Evolutionary conservation across 2,113 vertebrate genomes (phyloP), one percentile per base, ranked within the genome.

Genomic region (Gallinago media): DNA sequence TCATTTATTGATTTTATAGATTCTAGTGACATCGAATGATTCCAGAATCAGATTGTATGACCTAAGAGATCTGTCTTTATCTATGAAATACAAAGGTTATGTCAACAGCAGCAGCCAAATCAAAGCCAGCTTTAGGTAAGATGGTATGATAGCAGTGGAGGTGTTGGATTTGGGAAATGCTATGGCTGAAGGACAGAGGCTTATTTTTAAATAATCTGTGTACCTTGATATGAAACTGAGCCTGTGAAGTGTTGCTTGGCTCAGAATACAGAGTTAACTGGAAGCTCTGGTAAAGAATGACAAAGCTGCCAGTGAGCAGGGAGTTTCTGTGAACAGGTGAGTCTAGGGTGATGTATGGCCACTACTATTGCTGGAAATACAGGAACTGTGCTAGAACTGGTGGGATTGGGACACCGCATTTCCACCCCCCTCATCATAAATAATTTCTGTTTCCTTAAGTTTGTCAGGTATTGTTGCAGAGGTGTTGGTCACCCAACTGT

Each of bases 101-200:
- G 99, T 99, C 89, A 99, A 99, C 97, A 99, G 99, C 98, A 99
- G 99, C 98, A 99, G 99, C 97, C 99, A 99, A 97, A 99, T 99
- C 96, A 99, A 99, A 98, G 99, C 99, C 62, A 99, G 99, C 96
- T 99, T 99, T 98, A 99, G 99, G 99, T 99, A 98, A 98, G 95
- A 72, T 15, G 32, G 3, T 34, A 7, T 32, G 54, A 12, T 4
- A 73, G 65, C 34, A 67, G 12, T 29, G 3, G 5, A 31, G 9
- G 21, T 71, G 19, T 14, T 78, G 52, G 31, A 25, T 72, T 90
- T 86, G 54, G 54, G 42, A 68, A 71, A 21, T 65, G 22, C 21
- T 36, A 5, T 73, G 56, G 32, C 23, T 80, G 29, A 86, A 77
- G 47, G 67, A 49, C 16, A 55, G 52, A 55, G 29, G 14, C 7